A percentile compares a stretch with the other conserved stretches of the same genome.
These are phyloP conservation scores for Erebia aethiops DNA, from an alignment of 2,888 invertebrate species.

Conservation along the genomic window DNA sequence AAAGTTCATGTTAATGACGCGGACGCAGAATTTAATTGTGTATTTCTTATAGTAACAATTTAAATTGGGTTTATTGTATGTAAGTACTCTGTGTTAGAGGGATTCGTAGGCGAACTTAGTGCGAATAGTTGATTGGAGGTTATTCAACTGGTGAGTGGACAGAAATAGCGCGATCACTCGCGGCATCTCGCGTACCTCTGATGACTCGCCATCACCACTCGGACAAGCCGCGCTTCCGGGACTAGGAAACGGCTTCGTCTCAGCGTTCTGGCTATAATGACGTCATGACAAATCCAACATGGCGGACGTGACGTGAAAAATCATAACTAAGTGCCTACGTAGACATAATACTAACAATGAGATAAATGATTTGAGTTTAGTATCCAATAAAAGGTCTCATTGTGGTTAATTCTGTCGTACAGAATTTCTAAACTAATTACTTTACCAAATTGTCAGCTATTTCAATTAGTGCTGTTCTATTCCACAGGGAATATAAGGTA, in stretches of 20 bases:
- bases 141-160: slow-evolving; percentile 79
- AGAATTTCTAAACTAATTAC: too few relatives aligned
- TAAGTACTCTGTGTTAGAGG: slow-evolving; percentile 48
- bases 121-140: slow-evolving; percentile 83
- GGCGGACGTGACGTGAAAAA: not conserved
- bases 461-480: too few relatives aligned
- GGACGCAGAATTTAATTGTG: not conserved
- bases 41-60: slow-evolving; percentile 19
- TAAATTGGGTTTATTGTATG: slow-evolving; percentile 37
- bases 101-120: slow-evolving; percentile 66
- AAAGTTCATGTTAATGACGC: not conserved
- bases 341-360: too few relatives aligned
- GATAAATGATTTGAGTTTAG: too few relatives aligned
- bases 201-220: slow-evolving; percentile 50
- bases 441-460: too few relatives aligned
- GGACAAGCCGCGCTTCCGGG: slow-evolving; percentile 66
- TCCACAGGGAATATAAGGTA: too few relatives aligned
- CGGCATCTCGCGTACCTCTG: slow-evolving; percentile 53
- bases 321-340: too few relatives aligned
- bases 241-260: slow-evolving; percentile 36
- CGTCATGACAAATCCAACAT: not conserved
- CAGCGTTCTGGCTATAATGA: slow-evolving; percentile 1
- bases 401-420: too few relatives aligned
- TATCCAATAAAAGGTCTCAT: too few relatives aligned
- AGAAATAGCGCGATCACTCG: slow-evolving; percentile 75